These are phyloP conservation scores for Dexiosoma caninum DNA, from an alignment of 2,888 invertebrate species.

Conservation along the genomic window DNA sequence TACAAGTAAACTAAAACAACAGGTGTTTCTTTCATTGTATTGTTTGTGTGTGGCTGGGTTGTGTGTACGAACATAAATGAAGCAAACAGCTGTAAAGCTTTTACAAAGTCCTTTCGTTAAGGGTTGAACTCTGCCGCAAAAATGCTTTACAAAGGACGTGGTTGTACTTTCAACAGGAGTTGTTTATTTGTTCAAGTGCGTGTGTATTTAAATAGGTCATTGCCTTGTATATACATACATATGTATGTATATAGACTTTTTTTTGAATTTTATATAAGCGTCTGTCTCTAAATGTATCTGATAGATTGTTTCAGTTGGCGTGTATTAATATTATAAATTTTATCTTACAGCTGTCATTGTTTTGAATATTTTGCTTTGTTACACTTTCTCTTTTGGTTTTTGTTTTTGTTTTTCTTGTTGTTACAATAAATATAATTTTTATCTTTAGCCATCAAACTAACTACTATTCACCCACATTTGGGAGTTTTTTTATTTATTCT, in stretches of 20 bases:
- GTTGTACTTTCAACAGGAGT: not conserved
- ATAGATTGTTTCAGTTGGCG: not conserved
- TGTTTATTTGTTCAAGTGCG: not conserved
- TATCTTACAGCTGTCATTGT: constrained; percentile 55
- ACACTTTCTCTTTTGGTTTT: constrained; percentile 66
- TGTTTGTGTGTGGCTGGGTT: too few relatives aligned
- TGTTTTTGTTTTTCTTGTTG: not conserved
- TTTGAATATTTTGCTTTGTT: constrained; percentile 57
- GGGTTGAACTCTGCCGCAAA: not conserved
- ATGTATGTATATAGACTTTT: constrained; percentile 5
- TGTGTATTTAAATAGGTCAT: constrained; percentile 72
- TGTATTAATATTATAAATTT: not conserved
- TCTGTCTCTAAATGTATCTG: not conserved
- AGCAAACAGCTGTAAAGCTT: constrained; percentile 34
- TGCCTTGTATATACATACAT: constrained; percentile 67
- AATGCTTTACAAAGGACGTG: not conserved
- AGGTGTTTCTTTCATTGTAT: constrained; percentile 47
- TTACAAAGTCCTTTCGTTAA: not conserved
- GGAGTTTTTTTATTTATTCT: not conserved
- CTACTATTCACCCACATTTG: constrained; percentile 49
- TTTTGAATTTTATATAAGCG: too few relatives aligned
- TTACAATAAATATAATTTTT: not conserved
- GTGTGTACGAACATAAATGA: not conserved
- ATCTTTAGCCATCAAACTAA: not conserved
- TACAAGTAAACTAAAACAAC: constrained; percentile 1